Evolutionary conservation across 2,113 vertebrate genomes (phyloP).

Genomic region (Onychostoma macrolepis): DNA sequence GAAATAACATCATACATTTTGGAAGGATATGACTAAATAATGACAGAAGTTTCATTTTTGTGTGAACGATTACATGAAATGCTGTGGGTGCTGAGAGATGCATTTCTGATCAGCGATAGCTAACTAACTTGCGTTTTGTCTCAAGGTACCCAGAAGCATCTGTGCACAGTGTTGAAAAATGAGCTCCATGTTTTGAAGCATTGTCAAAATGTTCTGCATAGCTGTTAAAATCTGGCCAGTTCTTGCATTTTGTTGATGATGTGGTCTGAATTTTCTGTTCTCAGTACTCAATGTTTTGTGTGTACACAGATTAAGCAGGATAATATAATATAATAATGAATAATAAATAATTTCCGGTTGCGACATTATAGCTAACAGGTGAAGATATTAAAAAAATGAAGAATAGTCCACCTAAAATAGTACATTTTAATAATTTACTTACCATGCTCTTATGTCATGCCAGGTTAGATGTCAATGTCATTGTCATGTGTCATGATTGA

Average conservation of each 20-base stretch:
- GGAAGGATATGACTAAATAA: not conserved
- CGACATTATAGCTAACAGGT: no score
- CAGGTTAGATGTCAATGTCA: no score
- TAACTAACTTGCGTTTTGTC: not conserved
- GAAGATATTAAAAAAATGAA: no score
- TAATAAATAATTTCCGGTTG: no score
- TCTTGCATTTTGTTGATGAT: not conserved
- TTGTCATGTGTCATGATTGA: no score
- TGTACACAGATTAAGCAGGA: not conserved
- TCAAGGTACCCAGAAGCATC: not conserved
- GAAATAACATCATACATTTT: not conserved
- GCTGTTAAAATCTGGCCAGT: not conserved
- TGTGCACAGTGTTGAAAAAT: not conserved
- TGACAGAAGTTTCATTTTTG: not conserved
- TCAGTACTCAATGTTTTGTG: not conserved
- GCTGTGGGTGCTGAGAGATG: not conserved
- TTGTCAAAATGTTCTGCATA: not conserved
- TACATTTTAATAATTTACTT: no score
- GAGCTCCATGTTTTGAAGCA: not conserved
- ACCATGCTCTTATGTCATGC: no score
- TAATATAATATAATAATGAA: not conserved
- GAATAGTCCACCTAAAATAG: no score
- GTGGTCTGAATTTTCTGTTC: not conserved
- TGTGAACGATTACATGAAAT: not conserved
- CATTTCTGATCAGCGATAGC: not conserved